These are phyloP conservation scores for Anseranas semipalmata DNA, from an alignment of 2,113 vertebrate genomes.

Conservation along the genomic window DNA sequence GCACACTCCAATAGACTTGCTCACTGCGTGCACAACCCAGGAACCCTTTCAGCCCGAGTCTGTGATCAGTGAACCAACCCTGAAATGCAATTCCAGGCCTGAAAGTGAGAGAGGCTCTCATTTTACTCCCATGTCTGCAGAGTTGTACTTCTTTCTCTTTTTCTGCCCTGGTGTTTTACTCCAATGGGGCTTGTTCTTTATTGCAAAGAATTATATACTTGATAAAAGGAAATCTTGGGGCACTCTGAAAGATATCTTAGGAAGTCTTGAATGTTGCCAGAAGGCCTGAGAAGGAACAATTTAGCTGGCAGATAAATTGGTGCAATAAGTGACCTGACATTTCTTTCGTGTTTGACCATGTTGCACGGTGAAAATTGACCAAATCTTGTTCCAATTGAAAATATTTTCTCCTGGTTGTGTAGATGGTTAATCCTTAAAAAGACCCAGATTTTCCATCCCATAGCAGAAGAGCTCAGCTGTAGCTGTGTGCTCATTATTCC, in stretches of 20 bases:
- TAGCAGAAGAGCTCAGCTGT: constrained; percentile 20
- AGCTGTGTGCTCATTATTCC: constrained; percentile 1
- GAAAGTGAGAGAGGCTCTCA: constrained; percentile 26
- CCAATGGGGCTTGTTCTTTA: not conserved
- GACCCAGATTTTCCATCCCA: not conserved
- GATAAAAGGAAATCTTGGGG: not conserved
- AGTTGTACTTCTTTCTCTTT: not conserved
- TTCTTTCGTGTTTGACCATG: not conserved
- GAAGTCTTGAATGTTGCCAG: not conserved
- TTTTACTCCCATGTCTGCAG: not conserved
- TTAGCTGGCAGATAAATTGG: constrained; percentile 17
- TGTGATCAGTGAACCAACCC: constrained; percentile 4
- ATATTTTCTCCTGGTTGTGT: not conserved
- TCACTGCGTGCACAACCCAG: not conserved
- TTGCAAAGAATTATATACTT: not conserved
- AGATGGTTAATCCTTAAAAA: constrained; percentile 41
- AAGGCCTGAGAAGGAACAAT: not conserved
- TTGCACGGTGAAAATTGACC: not conserved
- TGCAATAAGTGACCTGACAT: constrained; percentile 32
- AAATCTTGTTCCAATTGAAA: not conserved
- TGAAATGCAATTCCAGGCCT: not conserved
- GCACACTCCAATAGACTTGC: not conserved
- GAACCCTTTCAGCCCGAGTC: not conserved
- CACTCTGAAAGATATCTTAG: not conserved
- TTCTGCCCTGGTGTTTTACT: not conserved